Conservation (phyloP, 2,797 vertebrate genomes). For the Podarcis siculus region DNA sequence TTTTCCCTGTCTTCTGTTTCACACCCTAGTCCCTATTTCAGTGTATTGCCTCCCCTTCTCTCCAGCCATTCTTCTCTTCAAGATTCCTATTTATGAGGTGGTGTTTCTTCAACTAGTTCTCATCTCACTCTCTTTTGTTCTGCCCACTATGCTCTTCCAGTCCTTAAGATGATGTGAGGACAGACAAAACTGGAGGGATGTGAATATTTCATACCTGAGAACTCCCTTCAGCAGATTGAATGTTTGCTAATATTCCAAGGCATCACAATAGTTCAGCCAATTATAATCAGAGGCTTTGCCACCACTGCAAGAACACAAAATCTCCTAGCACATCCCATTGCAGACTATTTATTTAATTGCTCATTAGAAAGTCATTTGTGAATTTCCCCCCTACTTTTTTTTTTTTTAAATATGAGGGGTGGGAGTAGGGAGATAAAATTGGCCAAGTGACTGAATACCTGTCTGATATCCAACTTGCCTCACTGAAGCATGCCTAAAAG, state of each 20-base stretch:
- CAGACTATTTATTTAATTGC: conserved; percentile 52
- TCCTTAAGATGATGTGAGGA: background rate
- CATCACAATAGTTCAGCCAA: background rate
- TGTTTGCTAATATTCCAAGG: background rate
- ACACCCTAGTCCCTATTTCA: background rate
- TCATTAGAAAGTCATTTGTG: conserved; percentile 45
- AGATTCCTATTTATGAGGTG: background rate
- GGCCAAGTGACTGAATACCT: conserved; percentile 35
- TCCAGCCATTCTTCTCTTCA: background rate
- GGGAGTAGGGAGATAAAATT: conserved; percentile 20
- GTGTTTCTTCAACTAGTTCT: background rate
- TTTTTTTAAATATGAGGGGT: background rate
- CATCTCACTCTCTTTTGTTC: background rate
- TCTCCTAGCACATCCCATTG: conserved; percentile 55
- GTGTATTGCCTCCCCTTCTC: background rate
- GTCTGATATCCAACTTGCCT: conserved; percentile 54
- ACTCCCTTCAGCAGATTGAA: background rate
- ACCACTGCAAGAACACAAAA: background rate
- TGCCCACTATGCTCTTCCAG: background rate
- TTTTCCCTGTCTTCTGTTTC: background rate
- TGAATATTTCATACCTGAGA: background rate
- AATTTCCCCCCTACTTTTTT: conserved; percentile 52
- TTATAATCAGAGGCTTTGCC: background rate
- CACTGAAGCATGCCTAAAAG: conserved; percentile 48
- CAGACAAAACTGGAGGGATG: background rate